Percentiles rank a stretch among this genome's conserved stretches.
These are phyloP conservation scores for Clarias platycephalus DNA, from an alignment of 2,797 vertebrate genomes.

Conservation along the genomic window DNA sequence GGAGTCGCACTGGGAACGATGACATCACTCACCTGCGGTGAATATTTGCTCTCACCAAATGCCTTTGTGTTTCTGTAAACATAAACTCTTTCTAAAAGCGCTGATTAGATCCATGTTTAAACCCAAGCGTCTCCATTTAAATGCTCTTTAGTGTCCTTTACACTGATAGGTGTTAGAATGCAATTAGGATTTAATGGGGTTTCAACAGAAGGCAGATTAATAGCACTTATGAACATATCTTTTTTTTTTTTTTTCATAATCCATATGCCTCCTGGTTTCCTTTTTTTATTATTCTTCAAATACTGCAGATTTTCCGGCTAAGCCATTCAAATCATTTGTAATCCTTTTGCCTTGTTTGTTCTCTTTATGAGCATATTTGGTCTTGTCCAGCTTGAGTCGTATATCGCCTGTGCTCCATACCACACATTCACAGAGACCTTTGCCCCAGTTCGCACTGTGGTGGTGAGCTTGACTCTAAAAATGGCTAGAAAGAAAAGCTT, in stretches of 20 bases:
- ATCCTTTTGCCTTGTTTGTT: neutral
- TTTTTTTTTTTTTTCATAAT: neutral
- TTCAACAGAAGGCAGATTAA: constrained; percentile 10
- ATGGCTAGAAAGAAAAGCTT: neutral
- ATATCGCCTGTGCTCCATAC: neutral
- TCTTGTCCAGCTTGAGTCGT: neutral
- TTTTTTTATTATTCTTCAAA: neutral
- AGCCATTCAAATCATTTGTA: neutral
- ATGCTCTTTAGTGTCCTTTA: constrained; percentile 25
- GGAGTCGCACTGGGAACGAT: constrained; percentile 53
- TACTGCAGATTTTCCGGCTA: neutral
- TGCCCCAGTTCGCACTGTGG: constrained; percentile 24
- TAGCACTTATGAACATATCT: neutral
- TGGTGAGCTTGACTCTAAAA: neutral
- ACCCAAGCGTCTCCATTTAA: neutral
- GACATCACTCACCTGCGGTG: constrained; percentile 74
- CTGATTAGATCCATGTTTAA: constrained; percentile 15
- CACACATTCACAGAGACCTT: constrained; percentile 12
- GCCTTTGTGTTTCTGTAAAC: constrained; percentile 67
- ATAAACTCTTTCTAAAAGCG: constrained; percentile 49
- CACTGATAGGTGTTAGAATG: neutral
- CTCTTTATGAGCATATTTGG: neutral
- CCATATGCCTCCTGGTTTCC: neutral
- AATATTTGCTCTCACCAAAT: constrained; percentile 62
- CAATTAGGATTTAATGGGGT: neutral